phyloP scores from a whole-genome alignment of 2,888 invertebrate species.

The Pristionchus exspectatus region DNA sequence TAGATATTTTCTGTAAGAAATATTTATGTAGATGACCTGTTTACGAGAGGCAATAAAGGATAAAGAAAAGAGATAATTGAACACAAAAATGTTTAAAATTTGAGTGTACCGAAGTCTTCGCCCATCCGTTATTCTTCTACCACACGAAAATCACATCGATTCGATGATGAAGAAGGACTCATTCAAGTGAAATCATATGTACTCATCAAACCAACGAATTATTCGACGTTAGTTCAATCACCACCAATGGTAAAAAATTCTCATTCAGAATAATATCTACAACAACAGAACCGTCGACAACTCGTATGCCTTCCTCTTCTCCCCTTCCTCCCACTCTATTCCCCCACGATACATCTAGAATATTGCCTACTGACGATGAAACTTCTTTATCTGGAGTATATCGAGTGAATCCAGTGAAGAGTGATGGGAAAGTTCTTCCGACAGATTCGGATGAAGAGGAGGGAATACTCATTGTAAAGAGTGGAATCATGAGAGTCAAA shows the following conservation, averaged over 20 bases:
- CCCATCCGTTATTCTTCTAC: background rate
- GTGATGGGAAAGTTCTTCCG: slow-evolving; percentile 17
- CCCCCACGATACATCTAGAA: background rate
- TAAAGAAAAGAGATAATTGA: background rate
- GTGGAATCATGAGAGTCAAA: slow-evolving; percentile 41
- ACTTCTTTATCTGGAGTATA: background rate
- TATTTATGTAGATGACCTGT: no score
- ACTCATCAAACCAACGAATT: slow-evolving; percentile 38
- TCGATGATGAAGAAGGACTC: slow-evolving; percentile 40
- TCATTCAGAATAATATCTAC: background rate
- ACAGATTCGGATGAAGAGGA: slow-evolving; percentile 33
- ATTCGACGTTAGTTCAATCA: background rate
- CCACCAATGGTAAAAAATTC: background rate
- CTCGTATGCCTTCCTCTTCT: background rate
- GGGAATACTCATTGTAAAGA: slow-evolving; percentile 31
- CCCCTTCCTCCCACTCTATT: background rate
- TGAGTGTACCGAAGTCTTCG: background rate
- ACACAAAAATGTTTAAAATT: background rate
- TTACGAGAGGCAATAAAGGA: slow-evolving; percentile 6
- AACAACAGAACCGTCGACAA: background rate
- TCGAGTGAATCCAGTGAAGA: background rate
- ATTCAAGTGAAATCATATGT: slow-evolving; percentile 48
- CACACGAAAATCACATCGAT: background rate
- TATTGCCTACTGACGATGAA: slow-evolving; percentile 29
- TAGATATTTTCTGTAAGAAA: no score